phyloP scores from a whole-genome alignment of 92 coral and sea anemone genomes.

The Pocillopora grandis region DNA sequence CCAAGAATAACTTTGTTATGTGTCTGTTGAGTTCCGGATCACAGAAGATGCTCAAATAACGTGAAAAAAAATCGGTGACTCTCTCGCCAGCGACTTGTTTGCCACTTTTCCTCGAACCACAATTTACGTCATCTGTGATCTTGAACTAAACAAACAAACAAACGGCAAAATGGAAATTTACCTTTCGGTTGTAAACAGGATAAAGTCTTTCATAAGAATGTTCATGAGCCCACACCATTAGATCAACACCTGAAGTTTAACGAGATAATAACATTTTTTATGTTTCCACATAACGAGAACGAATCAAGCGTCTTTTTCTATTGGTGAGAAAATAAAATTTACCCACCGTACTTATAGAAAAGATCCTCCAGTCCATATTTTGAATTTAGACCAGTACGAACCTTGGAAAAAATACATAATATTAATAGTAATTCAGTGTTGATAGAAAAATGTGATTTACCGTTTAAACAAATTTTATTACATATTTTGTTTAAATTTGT shows the following conservation, averaged over 20 bases:
- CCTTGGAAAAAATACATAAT: constrained; percentile 14
- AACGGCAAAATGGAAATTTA: constrained; percentile 4
- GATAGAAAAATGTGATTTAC: too few relatives aligned
- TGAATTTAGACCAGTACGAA: constrained; percentile 68
- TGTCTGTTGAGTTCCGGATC: not conserved
- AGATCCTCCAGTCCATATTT: constrained; percentile 75
- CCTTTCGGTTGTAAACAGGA: constrained; percentile 83
- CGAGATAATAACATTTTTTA: not conserved
- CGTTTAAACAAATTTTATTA: too few relatives aligned
- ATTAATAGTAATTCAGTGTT: too few relatives aligned
- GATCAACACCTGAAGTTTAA: constrained; percentile 71
- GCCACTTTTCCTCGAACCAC: too few relatives aligned
- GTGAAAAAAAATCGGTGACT: too few relatives aligned
- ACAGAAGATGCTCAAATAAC: too few relatives aligned
- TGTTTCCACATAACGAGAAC: not conserved
- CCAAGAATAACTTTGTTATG: too few relatives aligned
- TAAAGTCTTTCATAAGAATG: constrained; percentile 88
- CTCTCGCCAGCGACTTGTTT: too few relatives aligned
- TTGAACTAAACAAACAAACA: too few relatives aligned
- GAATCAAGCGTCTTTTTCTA: not conserved
- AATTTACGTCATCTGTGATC: too few relatives aligned
- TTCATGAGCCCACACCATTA: constrained; percentile 89
- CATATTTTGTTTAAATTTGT: too few relatives aligned
- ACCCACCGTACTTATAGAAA: constrained; percentile 79
- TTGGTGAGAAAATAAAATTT: not conserved